phyloP scores from a whole-genome alignment of 2,888 invertebrate species.

The Lutraria lutraria region DNA sequence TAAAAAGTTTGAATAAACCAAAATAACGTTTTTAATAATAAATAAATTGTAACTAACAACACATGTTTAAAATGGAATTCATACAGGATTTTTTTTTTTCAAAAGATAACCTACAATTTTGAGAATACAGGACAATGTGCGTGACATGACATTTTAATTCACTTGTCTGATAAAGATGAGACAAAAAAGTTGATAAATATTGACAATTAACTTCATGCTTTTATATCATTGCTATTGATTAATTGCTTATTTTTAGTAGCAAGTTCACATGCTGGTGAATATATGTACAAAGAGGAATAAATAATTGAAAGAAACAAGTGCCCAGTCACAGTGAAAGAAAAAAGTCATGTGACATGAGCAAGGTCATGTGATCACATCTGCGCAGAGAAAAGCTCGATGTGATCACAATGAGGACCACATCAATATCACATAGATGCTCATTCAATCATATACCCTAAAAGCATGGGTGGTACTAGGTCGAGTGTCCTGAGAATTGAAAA shows the following conservation, averaged over 20 bases:
- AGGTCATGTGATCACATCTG: slow-evolving; percentile 67
- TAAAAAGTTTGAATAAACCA: background rate
- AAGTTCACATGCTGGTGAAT: slow-evolving; percentile 34
- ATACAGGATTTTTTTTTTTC: background rate
- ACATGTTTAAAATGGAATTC: background rate
- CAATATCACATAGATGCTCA: slow-evolving; percentile 49
- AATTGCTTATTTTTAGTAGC: background rate
- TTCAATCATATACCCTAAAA: slow-evolving; percentile 77
- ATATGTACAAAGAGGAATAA: slow-evolving; percentile 37
- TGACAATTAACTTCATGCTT: background rate
- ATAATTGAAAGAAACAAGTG: slow-evolving; percentile 42
- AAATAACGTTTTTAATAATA: background rate
- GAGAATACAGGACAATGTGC: background rate
- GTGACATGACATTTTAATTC: background rate
- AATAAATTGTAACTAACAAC: background rate
- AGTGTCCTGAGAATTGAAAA: slow-evolving; percentile 69
- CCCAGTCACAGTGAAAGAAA: slow-evolving; percentile 58
- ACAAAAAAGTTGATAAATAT: background rate
- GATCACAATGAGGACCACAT: slow-evolving; percentile 38
- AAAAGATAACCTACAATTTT: background rate
- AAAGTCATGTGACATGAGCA: slow-evolving; percentile 59
- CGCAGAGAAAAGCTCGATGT: slow-evolving; percentile 57
- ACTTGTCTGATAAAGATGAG: background rate
- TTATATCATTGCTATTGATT: background rate
- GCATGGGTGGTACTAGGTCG: slow-evolving; percentile 84